Conservation (phyloP, 2,113 vertebrate genomes). For the Centropus unirufus region DNA sequence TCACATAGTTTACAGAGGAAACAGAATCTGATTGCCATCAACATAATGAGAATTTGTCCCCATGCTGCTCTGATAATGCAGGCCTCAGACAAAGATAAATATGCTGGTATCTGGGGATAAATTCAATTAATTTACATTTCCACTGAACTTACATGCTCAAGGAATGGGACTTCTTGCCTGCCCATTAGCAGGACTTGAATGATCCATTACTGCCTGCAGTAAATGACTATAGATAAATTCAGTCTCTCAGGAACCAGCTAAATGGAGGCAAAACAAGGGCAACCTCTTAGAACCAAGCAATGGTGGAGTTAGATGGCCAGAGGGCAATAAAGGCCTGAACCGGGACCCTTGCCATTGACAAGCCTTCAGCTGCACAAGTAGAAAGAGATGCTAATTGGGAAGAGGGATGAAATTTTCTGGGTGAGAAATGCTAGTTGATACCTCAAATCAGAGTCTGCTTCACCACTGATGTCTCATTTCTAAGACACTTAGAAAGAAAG, state of each 20-base stretch:
- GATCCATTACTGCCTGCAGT: background rate
- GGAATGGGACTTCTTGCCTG: background rate
- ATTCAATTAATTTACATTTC: constrained; percentile 44
- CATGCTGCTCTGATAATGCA: constrained; percentile 19
- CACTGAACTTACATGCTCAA: background rate
- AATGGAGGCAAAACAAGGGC: background rate
- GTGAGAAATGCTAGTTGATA: background rate
- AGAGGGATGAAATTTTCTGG: background rate
- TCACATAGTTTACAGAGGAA: constrained; percentile 17
- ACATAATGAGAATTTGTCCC: constrained; percentile 46
- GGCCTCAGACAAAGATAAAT: constrained; percentile 15
- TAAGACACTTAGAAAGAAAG: background rate
- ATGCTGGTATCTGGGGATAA: constrained; percentile 1
- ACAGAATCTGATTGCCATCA: constrained; percentile 50
- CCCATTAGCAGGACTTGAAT: background rate
- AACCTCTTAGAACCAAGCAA: background rate
- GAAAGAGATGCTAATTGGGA: background rate
- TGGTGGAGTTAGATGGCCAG: background rate
- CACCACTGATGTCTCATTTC: background rate
- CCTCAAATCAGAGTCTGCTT: background rate
- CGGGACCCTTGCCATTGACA: background rate
- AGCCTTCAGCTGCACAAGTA: background rate
- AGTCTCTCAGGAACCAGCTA: background rate
- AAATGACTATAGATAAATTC: background rate
- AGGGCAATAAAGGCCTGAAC: background rate